A percentile compares a stretch with the other conserved stretches of the same genome.
These are phyloP conservation scores for Acestrorhynchus altus DNA, from an alignment of 2,797 vertebrate species.

Conservation along the genomic window DNA sequence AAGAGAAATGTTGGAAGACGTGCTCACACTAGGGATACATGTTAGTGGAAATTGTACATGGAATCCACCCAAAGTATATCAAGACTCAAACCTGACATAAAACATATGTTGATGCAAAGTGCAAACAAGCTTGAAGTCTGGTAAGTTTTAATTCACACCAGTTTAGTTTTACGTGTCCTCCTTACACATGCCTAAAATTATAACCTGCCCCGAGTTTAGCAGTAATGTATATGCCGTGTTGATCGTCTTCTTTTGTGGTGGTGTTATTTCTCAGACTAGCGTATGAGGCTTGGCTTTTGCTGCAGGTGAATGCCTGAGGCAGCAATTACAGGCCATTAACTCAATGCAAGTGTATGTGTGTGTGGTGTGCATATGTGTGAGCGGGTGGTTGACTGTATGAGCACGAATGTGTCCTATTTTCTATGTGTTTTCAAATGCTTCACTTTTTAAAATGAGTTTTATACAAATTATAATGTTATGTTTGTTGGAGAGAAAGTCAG, in stretches of 20 bases:
- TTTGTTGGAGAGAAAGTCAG: background rate
- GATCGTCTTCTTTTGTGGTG: background rate
- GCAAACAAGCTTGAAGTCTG: background rate
- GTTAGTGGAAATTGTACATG: too few species aligned
- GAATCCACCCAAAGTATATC: too few species aligned
- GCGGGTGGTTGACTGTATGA: constrained; percentile 38
- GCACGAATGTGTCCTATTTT: constrained; percentile 27
- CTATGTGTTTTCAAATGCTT: background rate
- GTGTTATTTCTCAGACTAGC: background rate
- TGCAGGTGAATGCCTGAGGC: constrained; percentile 76
- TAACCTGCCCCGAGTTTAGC: background rate
- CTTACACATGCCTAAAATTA: too few species aligned
- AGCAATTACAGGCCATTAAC: constrained; percentile 71
- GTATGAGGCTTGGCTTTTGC: constrained; percentile 49
- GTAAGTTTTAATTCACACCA: background rate
- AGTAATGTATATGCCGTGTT: background rate
- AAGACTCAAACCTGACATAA: too few species aligned
- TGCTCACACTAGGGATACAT: too few species aligned
- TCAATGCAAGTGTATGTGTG: constrained; percentile 41
- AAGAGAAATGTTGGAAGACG: too few species aligned
- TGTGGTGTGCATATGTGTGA: constrained; percentile 30
- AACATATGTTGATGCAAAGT: too few species aligned
- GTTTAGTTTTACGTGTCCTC: background rate
- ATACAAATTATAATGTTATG: background rate
- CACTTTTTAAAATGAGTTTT: background rate